Percentiles rank a stretch among this genome's conserved stretches.
Evolutionary conservation across 2,888 invertebrate genomes (phyloP).

Genomic region (Mesoligia furuncula): DNA sequence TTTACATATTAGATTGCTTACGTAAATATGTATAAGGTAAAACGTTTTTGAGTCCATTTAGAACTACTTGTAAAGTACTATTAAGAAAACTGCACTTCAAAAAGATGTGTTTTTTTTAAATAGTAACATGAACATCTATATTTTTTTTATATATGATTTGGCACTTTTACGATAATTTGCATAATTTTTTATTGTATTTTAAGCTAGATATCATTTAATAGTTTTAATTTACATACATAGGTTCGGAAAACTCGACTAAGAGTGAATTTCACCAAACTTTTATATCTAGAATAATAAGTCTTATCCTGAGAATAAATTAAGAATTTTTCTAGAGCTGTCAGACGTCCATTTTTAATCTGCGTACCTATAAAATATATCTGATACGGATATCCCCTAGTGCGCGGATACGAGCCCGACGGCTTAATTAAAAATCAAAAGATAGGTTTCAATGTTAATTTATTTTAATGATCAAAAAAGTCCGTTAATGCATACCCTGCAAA

Average conservation of each 20-base stretch:
- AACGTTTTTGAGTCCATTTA: neutral
- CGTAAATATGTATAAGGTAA: slow-evolving; percentile 7
- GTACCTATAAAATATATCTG: no score
- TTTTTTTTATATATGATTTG: neutral
- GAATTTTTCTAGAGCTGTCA: no score
- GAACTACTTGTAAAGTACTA: neutral
- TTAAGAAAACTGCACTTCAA: neutral
- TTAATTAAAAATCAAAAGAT: neutral
- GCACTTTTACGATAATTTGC: neutral
- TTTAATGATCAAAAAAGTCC: neutral
- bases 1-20: slow-evolving; percentile 1
- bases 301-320: no score
- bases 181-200: neutral
- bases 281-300: no score
- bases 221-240: slow-evolving; percentile 13
- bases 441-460: slow-evolving; percentile 16
- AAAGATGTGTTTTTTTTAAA: slow-evolving; percentile 5
- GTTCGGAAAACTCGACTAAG: neutral
- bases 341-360: no score
- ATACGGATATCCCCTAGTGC: no score
- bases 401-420: neutral
- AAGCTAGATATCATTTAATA: neutral
- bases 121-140: neutral
- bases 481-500: neutral
- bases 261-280: no score